These are phyloP conservation scores for Elysia chlorotica DNA, from an alignment of 1,140 invertebrate species.

Conservation along the genomic window DNA sequence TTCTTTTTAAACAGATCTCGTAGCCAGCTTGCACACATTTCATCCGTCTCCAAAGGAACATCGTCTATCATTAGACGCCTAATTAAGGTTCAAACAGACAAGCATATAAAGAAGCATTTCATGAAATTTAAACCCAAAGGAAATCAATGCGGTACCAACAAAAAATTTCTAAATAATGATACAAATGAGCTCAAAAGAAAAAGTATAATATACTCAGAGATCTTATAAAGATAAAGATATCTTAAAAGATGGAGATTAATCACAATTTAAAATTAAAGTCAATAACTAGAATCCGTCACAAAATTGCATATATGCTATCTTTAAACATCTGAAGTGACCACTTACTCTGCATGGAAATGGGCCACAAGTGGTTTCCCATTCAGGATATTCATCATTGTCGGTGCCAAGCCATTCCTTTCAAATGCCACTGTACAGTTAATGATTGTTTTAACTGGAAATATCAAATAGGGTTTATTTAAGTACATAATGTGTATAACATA, in stretches of 20 bases:
- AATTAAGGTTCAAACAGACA: no score
- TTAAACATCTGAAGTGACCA: no score
- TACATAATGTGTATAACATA: neutral
- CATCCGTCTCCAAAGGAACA: constrained; percentile 77
- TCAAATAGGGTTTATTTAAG: neutral
- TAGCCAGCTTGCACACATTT: constrained; percentile 79
- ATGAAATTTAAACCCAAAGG: no score
- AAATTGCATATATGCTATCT: neutral
- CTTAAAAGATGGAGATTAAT: no score
- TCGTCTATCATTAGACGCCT: constrained; percentile 80
- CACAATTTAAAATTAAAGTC: neutral
- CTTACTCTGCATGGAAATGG: constrained; percentile 71
- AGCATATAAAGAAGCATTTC: no score
- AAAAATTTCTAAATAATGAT: no score
- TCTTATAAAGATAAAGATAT: no score
- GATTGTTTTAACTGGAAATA: constrained; percentile 71
- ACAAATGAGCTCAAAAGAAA: no score
- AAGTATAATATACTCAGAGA: no score
- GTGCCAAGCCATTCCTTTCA: constrained; percentile 56
- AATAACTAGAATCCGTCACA: neutral
- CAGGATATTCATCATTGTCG: constrained; percentile 83
- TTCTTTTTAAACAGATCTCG: constrained; percentile 81
- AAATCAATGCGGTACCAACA: no score
- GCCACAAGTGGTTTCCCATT: constrained; percentile 76
- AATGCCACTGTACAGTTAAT: constrained; percentile 86